phyloP scores from a whole-genome alignment of 1,140 invertebrate species.

The Temnothorax curvispinosus region DNA sequence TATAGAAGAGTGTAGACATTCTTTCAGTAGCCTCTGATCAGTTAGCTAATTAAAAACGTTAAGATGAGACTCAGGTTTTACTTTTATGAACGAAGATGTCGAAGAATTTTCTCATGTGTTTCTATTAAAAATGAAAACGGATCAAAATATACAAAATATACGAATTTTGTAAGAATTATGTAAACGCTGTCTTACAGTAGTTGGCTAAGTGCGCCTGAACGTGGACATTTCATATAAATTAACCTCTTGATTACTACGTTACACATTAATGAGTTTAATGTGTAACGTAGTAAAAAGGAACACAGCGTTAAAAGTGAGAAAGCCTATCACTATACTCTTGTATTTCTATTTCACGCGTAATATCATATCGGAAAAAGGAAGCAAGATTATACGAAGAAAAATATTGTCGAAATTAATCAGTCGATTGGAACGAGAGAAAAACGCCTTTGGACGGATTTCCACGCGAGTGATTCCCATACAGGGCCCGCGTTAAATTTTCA shows the following conservation, averaged over 20 bases:
- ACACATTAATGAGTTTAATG: background rate
- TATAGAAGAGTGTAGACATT: background rate
- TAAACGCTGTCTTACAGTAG: background rate
- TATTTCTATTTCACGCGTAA: conserved; percentile 3
- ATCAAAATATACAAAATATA: background rate
- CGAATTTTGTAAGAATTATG: background rate
- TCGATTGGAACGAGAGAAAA: conserved; percentile 24
- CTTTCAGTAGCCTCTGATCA: background rate
- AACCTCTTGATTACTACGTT: background rate
- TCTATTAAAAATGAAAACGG: background rate
- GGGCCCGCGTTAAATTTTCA: conserved; percentile 41
- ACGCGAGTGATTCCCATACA: conserved; percentile 13
- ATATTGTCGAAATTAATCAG: conserved; percentile 53
- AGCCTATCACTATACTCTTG: background rate
- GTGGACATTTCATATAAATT: background rate
- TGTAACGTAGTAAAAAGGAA: background rate
- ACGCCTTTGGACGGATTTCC: conserved; percentile 22
- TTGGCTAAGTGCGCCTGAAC: background rate
- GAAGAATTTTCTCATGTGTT: background rate
- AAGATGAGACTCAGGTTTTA: background rate
- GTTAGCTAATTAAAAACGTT: background rate
- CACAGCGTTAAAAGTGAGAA: background rate
- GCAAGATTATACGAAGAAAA: background rate
- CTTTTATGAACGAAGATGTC: background rate
- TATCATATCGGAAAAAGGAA: background rate